Conservation (phyloP, 2,797 vertebrate genomes). For the Todus mexicanus region DNA sequence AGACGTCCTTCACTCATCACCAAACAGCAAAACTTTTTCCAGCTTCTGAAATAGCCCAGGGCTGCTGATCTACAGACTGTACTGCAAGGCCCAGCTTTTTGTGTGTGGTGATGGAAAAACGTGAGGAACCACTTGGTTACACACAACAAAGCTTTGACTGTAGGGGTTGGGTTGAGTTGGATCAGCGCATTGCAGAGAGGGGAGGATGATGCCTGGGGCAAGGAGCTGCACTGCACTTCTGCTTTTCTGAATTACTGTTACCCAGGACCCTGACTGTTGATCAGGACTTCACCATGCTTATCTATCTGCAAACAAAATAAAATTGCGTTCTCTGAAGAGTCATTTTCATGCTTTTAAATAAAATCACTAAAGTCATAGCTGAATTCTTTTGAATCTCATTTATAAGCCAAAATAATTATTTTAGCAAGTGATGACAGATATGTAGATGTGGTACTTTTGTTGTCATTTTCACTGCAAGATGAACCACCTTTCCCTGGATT, state of each 20-base stretch:
- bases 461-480: neutral
- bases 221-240: neutral
- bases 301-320: neutral
- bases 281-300: neutral
- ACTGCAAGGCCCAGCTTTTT: neutral
- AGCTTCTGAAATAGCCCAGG: neutral
- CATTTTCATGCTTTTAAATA: neutral
- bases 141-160: neutral
- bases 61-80: neutral
- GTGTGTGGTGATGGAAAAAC: neutral
- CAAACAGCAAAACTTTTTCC: neutral
- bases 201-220: neutral
- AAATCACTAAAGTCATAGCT: neutral
- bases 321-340: neutral
- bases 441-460: neutral
- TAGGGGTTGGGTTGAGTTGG: no score
- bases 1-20: neutral
- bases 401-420: conserved; percentile 4
- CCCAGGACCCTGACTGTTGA: neutral
- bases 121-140: neutral
- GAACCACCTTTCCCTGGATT: neutral
- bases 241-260: neutral
- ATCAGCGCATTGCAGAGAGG: neutral
- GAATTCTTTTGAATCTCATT: neutral
- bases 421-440: neutral